Evolutionary conservation across 64 coral and sea anemone species (phyloP).

Genomic region (Pachyseris speciosa): DNA sequence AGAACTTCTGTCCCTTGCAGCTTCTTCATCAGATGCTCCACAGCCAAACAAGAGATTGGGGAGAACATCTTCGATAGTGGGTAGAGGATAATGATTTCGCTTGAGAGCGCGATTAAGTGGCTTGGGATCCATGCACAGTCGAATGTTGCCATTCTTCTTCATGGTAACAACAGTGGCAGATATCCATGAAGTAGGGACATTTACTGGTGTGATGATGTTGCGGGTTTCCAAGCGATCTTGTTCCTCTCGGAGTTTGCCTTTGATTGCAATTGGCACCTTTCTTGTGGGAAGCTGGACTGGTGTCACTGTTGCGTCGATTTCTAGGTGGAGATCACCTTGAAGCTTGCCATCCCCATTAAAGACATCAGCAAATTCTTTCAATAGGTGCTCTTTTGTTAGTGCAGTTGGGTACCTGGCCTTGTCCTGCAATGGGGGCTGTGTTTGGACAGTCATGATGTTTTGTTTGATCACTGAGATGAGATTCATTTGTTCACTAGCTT

Average conservation of each 20-base stretch:
- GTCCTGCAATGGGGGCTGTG: background rate
- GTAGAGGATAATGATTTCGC: constrained; percentile 28
- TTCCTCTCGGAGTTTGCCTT: constrained; percentile 14
- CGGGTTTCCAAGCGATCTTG: too few species aligned
- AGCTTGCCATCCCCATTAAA: constrained; percentile 40
- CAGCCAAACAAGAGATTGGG: background rate
- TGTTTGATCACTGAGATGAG: too few species aligned
- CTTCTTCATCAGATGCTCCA: too few species aligned
- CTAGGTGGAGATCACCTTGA: constrained; percentile 46
- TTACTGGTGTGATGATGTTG: constrained; percentile 22
- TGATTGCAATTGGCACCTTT: constrained; percentile 39
- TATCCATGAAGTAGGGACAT: too few species aligned
- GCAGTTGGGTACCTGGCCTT: constrained; percentile 25
- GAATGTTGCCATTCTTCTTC: too few species aligned
- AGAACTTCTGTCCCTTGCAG: too few species aligned
- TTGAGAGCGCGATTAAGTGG: too few species aligned
- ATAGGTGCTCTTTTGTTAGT: background rate
- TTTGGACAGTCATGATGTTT: too few species aligned
- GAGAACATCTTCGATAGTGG: background rate
- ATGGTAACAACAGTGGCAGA: too few species aligned
- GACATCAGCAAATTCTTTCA: background rate
- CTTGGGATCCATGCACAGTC: too few species aligned
- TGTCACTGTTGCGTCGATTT: constrained; percentile 8
- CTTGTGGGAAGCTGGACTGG: constrained; percentile 31
- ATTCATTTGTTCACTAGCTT: too few species aligned